phyloP scores from a whole-genome alignment of 2,888 invertebrate genomes.

The Ormyrus thymus region DNA sequence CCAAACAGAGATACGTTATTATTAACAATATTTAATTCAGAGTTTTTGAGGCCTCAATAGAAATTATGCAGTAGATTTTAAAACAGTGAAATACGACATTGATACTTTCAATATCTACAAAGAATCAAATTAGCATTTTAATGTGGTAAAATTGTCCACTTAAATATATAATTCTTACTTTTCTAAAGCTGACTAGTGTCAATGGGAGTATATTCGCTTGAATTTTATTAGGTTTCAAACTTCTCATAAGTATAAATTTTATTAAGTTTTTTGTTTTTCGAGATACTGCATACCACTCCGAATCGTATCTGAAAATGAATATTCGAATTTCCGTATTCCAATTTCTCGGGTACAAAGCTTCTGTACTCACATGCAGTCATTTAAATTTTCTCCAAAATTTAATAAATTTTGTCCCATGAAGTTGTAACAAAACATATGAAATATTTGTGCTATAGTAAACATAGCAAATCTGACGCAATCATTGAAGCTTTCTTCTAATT shows the following conservation, averaged over 20 bases:
- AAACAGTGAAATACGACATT: slow-evolving; percentile 47
- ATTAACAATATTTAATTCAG: no score
- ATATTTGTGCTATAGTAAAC: slow-evolving; percentile 30
- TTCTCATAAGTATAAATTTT: slow-evolving; percentile 38
- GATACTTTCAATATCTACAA: slow-evolving; percentile 44
- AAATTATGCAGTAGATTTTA: slow-evolving; percentile 24
- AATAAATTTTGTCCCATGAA: slow-evolving; percentile 35
- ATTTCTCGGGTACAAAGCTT: neutral
- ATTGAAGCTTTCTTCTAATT: slow-evolving; percentile 12
- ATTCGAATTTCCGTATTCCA: neutral
- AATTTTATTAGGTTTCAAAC: slow-evolving; percentile 30
- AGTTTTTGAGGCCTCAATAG: no score
- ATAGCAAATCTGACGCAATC: slow-evolving; percentile 20
- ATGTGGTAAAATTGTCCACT: no score
- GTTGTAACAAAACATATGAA: slow-evolving; percentile 40
- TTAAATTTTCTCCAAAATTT: slow-evolving; percentile 21
- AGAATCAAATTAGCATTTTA: neutral
- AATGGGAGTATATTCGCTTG: slow-evolving; percentile 23
- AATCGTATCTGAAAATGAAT: slow-evolving; percentile 14
- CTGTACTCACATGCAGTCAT: slow-evolving; percentile 19
- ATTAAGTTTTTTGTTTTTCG: slow-evolving; percentile 19
- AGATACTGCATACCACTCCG: slow-evolving; percentile 41
- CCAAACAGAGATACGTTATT: no score
- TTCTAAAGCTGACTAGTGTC: slow-evolving; percentile 17
- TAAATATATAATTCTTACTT: slow-evolving; percentile 10